These are phyloP conservation scores for Hoplostethus mediterraneus DNA, from an alignment of 2,797 vertebrate species.

Conservation along the genomic window DNA sequence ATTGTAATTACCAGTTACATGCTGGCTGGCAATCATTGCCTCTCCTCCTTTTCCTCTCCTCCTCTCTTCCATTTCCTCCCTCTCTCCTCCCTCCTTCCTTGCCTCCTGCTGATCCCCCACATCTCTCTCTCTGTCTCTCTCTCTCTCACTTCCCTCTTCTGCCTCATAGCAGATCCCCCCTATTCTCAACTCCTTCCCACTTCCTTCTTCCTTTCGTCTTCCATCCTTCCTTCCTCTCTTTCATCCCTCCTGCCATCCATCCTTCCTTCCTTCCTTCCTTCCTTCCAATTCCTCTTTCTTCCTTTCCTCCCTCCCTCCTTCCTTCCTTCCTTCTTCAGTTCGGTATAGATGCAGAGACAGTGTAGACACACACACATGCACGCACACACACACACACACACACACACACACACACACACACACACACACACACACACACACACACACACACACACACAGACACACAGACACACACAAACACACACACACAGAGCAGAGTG, in stretches of 20 bases:
- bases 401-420: conserved; percentile 15
- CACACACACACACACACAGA: neutral
- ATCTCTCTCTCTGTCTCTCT: conserved; percentile 46
- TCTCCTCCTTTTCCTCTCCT: conserved; percentile 65
- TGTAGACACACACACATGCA: neutral
- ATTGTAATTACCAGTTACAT: conserved; percentile 73
- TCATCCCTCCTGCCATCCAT: neutral
- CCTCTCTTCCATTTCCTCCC: conserved; percentile 54
- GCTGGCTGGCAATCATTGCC: conserved; percentile 76
- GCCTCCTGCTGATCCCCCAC: conserved; percentile 56
- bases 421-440: conserved; percentile 25
- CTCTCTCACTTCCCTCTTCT: conserved; percentile 20
- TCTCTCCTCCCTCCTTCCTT: conserved; percentile 53
- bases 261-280: neutral
- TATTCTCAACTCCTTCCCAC: neutral
- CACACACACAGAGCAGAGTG: conserved; percentile 32
- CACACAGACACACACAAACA: conserved; percentile 15
- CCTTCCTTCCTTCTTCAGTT: conserved; percentile 13
- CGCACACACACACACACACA: conserved; percentile 19
- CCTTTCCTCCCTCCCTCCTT: neutral
- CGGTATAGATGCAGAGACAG: conserved; percentile 36
- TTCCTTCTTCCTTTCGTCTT: neutral
- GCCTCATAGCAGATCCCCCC: neutral
- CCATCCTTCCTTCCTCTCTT: neutral
- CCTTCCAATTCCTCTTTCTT: neutral